phyloP scores from a whole-genome alignment of 2,113 vertebrate genomes.

The Xenopus borealis region DNA sequence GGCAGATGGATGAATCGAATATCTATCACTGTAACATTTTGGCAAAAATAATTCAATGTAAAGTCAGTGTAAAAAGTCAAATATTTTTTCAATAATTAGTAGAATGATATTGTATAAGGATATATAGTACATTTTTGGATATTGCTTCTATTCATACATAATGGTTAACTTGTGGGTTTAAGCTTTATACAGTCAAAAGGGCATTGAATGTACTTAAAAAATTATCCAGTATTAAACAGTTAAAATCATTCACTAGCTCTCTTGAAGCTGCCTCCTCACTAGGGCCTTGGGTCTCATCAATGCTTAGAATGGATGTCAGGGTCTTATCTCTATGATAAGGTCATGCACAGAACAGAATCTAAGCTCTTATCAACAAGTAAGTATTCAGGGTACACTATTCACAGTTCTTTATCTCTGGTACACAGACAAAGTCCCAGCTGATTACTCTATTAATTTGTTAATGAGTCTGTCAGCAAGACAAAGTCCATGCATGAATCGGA shows the following conservation, averaged over 20 bases:
- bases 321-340: constrained; percentile 69
- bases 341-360: constrained; percentile 63
- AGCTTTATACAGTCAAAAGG: no score
- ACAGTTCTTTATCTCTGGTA: constrained; percentile 76
- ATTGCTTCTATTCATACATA: no score
- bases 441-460: constrained; percentile 81
- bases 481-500: constrained; percentile 53
- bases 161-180: no score
- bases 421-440: constrained; percentile 74
- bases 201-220: no score
- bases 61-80: no score
- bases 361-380: constrained; percentile 71
- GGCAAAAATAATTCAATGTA: no score
- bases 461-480: constrained; percentile 73
- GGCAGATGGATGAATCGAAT: no score
- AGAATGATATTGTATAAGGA: no score
- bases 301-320: constrained; percentile 1
- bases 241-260: background rate
- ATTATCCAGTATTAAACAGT: background rate
- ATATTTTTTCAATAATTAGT: no score
- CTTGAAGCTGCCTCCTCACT: background rate
- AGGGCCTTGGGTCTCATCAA: background rate
- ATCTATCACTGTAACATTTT: no score
- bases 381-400: constrained; percentile 74
- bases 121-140: no score